phyloP scores from a whole-genome alignment of 2,797 vertebrate genomes.

The Cygnus olor region DNA sequence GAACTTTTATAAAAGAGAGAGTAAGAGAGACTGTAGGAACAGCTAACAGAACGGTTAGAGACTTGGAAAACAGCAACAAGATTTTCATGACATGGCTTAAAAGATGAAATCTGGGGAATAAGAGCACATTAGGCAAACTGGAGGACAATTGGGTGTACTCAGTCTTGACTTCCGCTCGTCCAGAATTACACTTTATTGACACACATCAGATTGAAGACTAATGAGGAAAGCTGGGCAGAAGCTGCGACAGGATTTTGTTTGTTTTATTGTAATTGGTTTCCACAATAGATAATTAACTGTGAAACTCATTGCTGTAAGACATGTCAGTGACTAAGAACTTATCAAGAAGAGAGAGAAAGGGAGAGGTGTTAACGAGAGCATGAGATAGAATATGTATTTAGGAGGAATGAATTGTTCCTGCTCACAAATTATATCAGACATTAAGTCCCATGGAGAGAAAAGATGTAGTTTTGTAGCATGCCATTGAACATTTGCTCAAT shows the following conservation, averaged over 20 bases:
- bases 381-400: not conserved
- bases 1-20: not conserved
- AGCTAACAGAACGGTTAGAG: not conserved
- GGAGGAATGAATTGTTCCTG: not conserved
- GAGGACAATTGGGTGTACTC: conserved; percentile 8
- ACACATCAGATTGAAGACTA: conserved; percentile 24
- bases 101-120: not conserved
- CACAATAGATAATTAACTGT: conserved; percentile 44
- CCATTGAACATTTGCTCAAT: not conserved
- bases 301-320: not conserved
- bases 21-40: not conserved
- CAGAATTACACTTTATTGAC: conserved; percentile 45
- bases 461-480: not conserved
- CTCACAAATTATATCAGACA: not conserved
- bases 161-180: not conserved
- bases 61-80: not conserved
- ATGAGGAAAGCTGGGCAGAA: conserved; percentile 13
- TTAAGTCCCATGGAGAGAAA: not conserved
- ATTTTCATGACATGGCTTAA: not conserved
- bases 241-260: not conserved
- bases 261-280: conserved; percentile 61
- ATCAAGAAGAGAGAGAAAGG: not conserved
- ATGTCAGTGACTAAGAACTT: not conserved
- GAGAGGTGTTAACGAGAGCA: not conserved
- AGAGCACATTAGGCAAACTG: not conserved